phyloP scores from a whole-genome alignment of 2,797 vertebrate species.

The Xenentodon cancila region DNA sequence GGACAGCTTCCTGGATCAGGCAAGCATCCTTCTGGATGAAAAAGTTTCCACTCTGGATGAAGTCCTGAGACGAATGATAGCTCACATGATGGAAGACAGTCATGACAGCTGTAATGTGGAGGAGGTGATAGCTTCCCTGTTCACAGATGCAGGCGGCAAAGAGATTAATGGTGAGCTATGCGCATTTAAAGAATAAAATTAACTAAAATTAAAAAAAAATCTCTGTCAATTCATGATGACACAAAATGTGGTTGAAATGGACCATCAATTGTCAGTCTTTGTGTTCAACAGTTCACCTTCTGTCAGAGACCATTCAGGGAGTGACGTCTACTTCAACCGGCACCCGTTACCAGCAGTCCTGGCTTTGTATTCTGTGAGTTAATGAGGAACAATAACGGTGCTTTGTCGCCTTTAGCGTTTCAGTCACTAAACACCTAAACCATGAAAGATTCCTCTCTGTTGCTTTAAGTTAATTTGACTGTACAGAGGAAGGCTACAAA shows the following conservation, averaged over 20 bases:
- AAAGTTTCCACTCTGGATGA: constrained; percentile 89
- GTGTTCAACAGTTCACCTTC: constrained; percentile 86
- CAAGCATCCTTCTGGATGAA: constrained; percentile 91
- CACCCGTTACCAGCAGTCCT: constrained; percentile 93
- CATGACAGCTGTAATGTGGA: constrained; percentile 83
- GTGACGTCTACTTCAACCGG: constrained; percentile 89
- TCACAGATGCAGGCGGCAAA: constrained; percentile 87
- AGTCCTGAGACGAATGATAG: constrained; percentile 88
- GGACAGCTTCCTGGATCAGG: constrained; percentile 88
- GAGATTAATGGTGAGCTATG: constrained; percentile 84
- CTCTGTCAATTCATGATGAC: constrained; percentile 1
- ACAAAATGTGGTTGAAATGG: background rate
- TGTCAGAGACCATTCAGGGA: constrained; percentile 94
- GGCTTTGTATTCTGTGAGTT: constrained; percentile 96
- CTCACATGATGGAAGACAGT: constrained; percentile 81
- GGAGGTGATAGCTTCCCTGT: constrained; percentile 89
- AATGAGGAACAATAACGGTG: background rate
- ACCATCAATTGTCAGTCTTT: background rate
- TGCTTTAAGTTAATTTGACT: too few species aligned
- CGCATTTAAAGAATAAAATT: too few species aligned
- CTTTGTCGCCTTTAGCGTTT: background rate
- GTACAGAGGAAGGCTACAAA: too few species aligned
- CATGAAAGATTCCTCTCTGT: too few species aligned
- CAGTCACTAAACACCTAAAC: background rate
- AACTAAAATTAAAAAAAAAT: background rate